phyloP scores from a whole-genome alignment of 2,888 invertebrate species.

The Eurois occulta region DNA sequence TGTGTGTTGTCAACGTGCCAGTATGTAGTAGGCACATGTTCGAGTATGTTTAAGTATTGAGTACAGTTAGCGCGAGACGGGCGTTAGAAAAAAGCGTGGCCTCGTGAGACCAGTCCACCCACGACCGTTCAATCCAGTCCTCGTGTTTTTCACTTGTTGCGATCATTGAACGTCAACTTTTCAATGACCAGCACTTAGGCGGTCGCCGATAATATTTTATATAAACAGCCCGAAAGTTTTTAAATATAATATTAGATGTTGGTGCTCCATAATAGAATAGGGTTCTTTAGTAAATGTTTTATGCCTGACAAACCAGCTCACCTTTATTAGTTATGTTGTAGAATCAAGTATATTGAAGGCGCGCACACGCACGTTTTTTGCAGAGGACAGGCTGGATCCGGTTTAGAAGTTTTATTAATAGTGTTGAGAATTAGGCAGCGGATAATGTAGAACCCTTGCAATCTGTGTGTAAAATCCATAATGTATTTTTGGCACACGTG shows the following conservation, averaged over 20 bases:
- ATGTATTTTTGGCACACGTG: slow-evolving; percentile 24
- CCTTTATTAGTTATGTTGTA: slow-evolving; percentile 66
- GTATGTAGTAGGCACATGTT: slow-evolving; percentile 57
- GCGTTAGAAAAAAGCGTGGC: slow-evolving; percentile 85
- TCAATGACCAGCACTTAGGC: slow-evolving; percentile 41
- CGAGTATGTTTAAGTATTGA: slow-evolving; percentile 73
- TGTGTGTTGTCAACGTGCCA: slow-evolving; percentile 65
- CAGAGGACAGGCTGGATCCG: slow-evolving; percentile 52
- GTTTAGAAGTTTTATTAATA: slow-evolving; percentile 53
- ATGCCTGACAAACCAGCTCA: slow-evolving; percentile 62
- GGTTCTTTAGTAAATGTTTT: neutral
- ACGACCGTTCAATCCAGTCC: slow-evolving; percentile 77
- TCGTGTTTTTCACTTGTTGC: slow-evolving; percentile 69
- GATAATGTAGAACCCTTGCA: neutral
- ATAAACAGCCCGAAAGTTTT: slow-evolving; percentile 23
- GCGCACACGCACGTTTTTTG: slow-evolving; percentile 45
- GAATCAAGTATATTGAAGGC: slow-evolving; percentile 53
- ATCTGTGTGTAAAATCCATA: slow-evolving; percentile 11
- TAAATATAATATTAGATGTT: slow-evolving; percentile 13
- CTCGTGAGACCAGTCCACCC: slow-evolving; percentile 85
- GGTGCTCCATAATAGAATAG: neutral
- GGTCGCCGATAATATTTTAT: slow-evolving; percentile 23
- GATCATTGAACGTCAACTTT: slow-evolving; percentile 68
- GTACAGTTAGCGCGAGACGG: slow-evolving; percentile 84
- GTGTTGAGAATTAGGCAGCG: neutral